A percentile compares a stretch with the other conserved stretches of the same genome.
Evolutionary conservation across 2,797 vertebrate species (phyloP).

Genomic region (Arctocebus calabarensis): DNA sequence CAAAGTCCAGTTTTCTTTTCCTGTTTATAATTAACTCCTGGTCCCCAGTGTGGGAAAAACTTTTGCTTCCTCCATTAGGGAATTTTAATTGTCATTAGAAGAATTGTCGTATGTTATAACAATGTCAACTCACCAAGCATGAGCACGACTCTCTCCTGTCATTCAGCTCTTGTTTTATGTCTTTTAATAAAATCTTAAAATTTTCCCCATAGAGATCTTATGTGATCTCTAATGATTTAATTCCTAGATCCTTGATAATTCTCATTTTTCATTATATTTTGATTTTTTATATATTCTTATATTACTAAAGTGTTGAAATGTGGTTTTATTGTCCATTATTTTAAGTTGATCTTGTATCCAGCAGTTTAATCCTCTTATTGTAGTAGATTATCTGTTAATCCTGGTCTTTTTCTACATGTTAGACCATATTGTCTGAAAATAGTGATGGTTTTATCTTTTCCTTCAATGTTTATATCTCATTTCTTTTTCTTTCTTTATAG

Average conservation of each 20-base stretch:
- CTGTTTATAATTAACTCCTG: conserved; percentile 2
- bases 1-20: not conserved
- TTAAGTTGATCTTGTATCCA: conserved; percentile 12
- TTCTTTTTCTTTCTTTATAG: not conserved
- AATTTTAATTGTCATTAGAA: conserved; percentile 27
- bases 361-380: not conserved
- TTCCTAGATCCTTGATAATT: not conserved
- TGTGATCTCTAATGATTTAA: not conserved
- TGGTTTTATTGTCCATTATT: not conserved
- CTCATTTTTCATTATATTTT: conserved; percentile 24
- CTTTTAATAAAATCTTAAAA: conserved; percentile 18
- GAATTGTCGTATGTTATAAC: not conserved
- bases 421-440: not conserved
- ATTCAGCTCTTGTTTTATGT: not conserved
- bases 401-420: not conserved
- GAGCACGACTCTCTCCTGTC: not conserved
- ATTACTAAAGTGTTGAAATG: not conserved
- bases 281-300: not conserved
- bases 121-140: not conserved
- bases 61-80: not conserved
- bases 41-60: conserved; percentile 1
- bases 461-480: not conserved
- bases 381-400: not conserved
- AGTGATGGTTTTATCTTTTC: not conserved
- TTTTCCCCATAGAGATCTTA: not conserved